A percentile compares a stretch with the other conserved stretches of the same genome.
phyloP scores from a whole-genome alignment of 1,140 invertebrate genomes.

The Plectrocnemia conspersa region DNA sequence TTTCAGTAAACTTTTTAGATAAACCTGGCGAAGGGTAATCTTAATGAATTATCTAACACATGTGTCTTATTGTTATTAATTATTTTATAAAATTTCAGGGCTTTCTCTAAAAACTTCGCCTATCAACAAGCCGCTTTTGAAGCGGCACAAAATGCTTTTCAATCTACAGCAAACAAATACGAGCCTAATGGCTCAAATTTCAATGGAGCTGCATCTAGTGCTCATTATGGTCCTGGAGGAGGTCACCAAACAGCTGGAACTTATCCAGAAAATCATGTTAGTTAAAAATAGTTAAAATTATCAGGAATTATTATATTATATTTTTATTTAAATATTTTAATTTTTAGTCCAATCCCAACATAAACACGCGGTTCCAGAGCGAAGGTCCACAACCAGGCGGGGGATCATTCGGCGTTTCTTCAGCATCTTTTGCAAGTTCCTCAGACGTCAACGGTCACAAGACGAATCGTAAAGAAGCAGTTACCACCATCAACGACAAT shows the following conservation, averaged over 20 bases:
- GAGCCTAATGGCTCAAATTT: conserved; percentile 29
- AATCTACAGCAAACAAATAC: conserved; percentile 42
- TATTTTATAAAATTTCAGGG: conserved; percentile 39
- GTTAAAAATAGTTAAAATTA: conserved; percentile 35
- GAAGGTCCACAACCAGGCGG: conserved; percentile 41
- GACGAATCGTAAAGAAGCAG: conserved; percentile 52
- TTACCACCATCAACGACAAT: conserved; percentile 67
- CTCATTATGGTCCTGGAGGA: conserved; percentile 49
- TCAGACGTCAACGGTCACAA: conserved; percentile 57
- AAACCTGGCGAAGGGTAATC: conserved; percentile 12
- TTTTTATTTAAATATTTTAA: conserved; percentile 16
- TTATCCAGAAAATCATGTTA: conserved; percentile 55
- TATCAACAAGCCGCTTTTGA: conserved; percentile 41
- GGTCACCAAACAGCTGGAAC: conserved; percentile 53
- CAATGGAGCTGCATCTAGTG: conserved; percentile 41
- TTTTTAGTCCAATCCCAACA: conserved; percentile 54
- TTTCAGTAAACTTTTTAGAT: conserved; percentile 5
- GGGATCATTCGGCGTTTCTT: conserved; percentile 55
- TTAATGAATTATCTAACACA: neutral
- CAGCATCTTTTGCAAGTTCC: conserved; percentile 58
- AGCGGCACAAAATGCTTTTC: conserved; percentile 44
- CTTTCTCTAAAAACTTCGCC: conserved; percentile 42
- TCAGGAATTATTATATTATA: conserved; percentile 3
- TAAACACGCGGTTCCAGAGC: conserved; percentile 53
- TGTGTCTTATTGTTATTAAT: neutral